Base-by-base conservation (phyloP, 2,888 invertebrate species). In the Anaspis maculata region DNA sequence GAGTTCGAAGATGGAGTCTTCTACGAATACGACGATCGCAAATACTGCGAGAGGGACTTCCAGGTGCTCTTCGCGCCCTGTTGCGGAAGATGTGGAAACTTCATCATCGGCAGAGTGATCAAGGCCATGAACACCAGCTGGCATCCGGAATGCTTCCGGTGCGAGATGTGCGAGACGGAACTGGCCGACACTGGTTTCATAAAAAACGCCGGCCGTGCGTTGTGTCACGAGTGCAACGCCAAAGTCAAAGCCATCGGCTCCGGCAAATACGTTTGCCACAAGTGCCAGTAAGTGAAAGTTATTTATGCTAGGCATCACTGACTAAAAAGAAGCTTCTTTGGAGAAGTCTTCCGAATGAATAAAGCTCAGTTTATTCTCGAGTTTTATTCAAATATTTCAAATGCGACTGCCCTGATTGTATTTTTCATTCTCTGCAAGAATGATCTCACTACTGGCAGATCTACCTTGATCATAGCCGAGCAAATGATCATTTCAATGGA, bases 101-200 rank as follows among this genome's bases (percentile, higher is more conserved):
- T 98, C 64, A 91, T 98, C 39, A 92, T 97, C 60, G 98, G 98
- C 0, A 81, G 98, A 36, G 98, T 99, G 26, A 98, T 99, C 61
- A 98, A 98, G 66, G 98, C 98, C 1, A 96, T 98, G 94, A 94
- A 96, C 58, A 80, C 90, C 16, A 95, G 90, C 65, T 99, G 98
- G 98, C 98, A 99, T 70, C 96, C 97, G 2, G 78, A 81, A 39
- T 99, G 98, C 65, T 99, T 99, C 74, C 80, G 88, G 13, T 99
- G 98, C 60, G 89, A 96, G 61, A 77, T 91, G 65, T 99, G 98
- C 65, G 76, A 74, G 48, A 78, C 82, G 39, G 89, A 91, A 62
- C 70, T 99, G 46, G 95, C 97, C 1, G 98, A 99, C 66, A 80
- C 87, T 29, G 98, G 98, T 9, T 99, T 99, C 64, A 92, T 98